These are phyloP conservation scores for Molossus alvarezi DNA, from an alignment of 2,797 vertebrate genomes.

Conservation along the genomic window DNA sequence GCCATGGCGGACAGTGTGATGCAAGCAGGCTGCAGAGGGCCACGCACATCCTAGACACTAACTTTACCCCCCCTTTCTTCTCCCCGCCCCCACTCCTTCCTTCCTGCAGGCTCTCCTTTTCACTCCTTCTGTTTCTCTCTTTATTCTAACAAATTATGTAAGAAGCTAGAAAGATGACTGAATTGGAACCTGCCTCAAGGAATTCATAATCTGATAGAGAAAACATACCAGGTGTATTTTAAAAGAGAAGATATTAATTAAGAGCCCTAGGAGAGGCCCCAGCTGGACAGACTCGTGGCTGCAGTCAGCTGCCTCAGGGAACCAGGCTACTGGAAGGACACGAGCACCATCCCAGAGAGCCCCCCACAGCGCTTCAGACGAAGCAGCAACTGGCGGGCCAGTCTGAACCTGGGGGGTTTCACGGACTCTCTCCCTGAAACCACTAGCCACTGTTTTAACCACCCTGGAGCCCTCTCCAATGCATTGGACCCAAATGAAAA, in stretches of 20 bases:
- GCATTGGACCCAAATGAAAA: no score
- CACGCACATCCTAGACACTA: not conserved
- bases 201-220: not conserved
- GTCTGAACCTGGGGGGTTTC: not conserved
- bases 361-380: not conserved
- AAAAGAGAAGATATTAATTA: not conserved
- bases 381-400: not conserved
- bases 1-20: not conserved
- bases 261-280: not conserved
- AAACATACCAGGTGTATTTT: not conserved
- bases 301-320: not conserved
- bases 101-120: no score
- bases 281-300: not conserved
- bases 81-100: not conserved
- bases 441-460: no score
- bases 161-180: not conserved
- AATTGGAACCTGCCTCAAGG: not conserved
- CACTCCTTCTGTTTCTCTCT: not conserved
- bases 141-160: not conserved
- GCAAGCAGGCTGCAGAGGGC: rapidly evolving
- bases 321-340: not conserved
- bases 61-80: not conserved
- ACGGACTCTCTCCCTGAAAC: no score
- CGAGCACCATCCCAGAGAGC: not conserved
- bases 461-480: no score